Conservation (phyloP, 2,113 vertebrate species). For the Setophaga petechia region DNA sequence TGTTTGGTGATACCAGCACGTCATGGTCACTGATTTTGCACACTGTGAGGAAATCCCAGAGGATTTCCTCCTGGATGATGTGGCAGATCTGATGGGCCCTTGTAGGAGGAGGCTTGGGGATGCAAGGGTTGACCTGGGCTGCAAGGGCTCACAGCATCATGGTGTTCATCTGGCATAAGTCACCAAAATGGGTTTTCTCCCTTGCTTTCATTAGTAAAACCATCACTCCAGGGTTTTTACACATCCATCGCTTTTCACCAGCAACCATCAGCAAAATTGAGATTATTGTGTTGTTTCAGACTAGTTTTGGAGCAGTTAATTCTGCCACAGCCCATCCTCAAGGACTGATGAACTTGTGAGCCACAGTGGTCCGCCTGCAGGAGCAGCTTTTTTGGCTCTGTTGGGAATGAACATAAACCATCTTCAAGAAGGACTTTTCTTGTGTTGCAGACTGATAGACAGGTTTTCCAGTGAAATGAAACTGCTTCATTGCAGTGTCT, state of each 20-base stretch:
- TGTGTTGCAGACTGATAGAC: neutral
- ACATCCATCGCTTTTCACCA: neutral
- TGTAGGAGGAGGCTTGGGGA: neutral
- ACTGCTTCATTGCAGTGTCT: neutral
- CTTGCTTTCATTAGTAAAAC: neutral
- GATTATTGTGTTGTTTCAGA: neutral
- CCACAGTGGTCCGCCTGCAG: accelerated
- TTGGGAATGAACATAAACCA: neutral
- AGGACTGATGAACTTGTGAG: neutral
- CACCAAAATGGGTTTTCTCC: neutral
- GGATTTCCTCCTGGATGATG: neutral
- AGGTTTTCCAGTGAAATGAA: neutral
- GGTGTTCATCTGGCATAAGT: neutral
- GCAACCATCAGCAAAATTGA: neutral
- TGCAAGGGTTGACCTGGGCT: neutral
- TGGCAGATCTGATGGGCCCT: neutral
- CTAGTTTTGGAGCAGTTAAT: neutral
- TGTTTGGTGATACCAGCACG: accelerated
- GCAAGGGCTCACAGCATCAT: neutral
- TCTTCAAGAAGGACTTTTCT: neutral
- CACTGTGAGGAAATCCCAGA: accelerated
- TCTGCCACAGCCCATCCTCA: neutral
- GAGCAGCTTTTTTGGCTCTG: neutral
- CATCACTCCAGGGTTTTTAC: neutral
- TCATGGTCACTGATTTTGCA: neutral